Evolutionary conservation across 2,113 vertebrate genomes (phyloP), one percentile per base, ranked within the genome.

Genomic region (Garra rufa): DNA sequence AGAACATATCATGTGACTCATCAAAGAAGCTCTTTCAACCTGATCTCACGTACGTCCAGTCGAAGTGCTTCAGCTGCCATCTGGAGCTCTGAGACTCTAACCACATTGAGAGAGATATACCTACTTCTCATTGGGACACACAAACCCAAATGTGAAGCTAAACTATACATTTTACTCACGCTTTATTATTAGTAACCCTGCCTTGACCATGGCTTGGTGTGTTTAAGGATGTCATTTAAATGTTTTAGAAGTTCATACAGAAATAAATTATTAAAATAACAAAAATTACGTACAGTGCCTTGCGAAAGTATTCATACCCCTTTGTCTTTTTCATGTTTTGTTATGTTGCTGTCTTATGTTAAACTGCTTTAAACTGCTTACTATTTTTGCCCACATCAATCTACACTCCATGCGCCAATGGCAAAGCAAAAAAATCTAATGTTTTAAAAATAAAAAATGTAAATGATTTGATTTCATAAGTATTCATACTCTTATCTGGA

Each of bases 1-100:
- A 44, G n/a, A 63, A 79, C 76, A 17, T 65, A 81, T 81, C 78
- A 50, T 44, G 57, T 81, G 24, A 81, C 59, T 63, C 14, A 77
- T 73, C 34, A 52, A 88, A 73, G 44, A 38, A 46, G 43, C 46
- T 46, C 41, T 70, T 73, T 71, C 43, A 61, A 73, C 15, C 73
- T 76, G 55, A 63, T 76, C 82, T 76, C 44, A 34, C 14, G 15
- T 50, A 50, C 14, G 26, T 65, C 28, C 34, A 73, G 26, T 50
- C 21, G 5, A 70, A 41, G 50, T 26, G 24, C 52, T 38, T 50
- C 67, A 50, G 26, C 1, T 59, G 59, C 85, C 34, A 69, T 50
- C 85, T 52, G 21, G 44, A 43, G 65, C 73, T 52, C 69, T 2
- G 63, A 17, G 52, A 78, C 50, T 55, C 8, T 9, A 15, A 52